Conservation (phyloP, 2,113 vertebrate species). For the Trichomycterus rosablanca region DNA sequence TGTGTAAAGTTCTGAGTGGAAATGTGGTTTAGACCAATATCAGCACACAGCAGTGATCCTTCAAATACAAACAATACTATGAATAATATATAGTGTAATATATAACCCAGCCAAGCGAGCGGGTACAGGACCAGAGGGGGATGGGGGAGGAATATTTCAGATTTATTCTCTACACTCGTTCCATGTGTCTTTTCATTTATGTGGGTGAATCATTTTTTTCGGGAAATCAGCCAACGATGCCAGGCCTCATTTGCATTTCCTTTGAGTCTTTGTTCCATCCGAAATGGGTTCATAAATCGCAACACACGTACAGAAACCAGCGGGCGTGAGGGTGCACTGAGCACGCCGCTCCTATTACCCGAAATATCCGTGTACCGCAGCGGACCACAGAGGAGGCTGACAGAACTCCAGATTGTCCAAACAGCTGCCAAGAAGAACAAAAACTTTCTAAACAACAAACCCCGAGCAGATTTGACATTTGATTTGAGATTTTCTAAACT, state of each 20-base stretch:
- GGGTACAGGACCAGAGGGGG: neutral
- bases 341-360: neutral
- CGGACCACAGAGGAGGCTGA: neutral
- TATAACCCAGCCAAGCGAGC: conserved; percentile 2
- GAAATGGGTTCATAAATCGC: conserved; percentile 17
- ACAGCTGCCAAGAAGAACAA: neutral
- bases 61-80: neutral
- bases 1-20: no score
- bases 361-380: neutral
- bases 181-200: conserved; percentile 9
- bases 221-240: conserved; percentile 5
- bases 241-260: conserved; percentile 26
- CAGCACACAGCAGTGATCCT: neutral
- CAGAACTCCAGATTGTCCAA: neutral
- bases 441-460: neutral
- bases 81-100: conserved; percentile 11
- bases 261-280: conserved; percentile 18
- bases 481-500: no score
- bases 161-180: neutral
- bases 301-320: neutral
- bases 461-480: neutral
- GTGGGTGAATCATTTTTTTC: neutral
- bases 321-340: neutral
- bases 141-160: neutral
- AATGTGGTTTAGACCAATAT: conserved; percentile 1